Evolutionary conservation across 2,888 invertebrate genomes (phyloP), one percentile per base, ranked within the genome.

Genomic region (Heliconius sara): DNA sequence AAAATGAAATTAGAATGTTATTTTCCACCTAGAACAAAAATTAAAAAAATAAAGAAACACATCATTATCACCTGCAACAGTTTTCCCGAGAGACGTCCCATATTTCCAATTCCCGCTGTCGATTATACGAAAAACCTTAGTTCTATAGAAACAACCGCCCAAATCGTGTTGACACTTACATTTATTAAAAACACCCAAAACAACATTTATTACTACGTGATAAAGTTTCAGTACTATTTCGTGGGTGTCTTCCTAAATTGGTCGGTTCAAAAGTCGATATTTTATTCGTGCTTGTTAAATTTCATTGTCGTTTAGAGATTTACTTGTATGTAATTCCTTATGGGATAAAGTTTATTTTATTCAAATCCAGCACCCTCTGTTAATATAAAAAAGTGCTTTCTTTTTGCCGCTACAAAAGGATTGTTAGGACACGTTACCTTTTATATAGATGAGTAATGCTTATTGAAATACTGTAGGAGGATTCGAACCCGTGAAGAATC

Each of bases 201-300:
- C 25, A 30, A 76, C 71, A 77, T 63, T 65, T 84, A 84, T 67
- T 66, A 12, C 30, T 43, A 68, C 68, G 12, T 34, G 39, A 72
- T 79, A 81, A 19, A 77, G 83, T 81, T 74, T 77, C 77, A 47
- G 43, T 77, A 73, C 47, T 34, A 79, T 47, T 79, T 72, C 84
- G 86, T 81, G 78, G 25, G 79, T 79, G 57, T 81, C 81, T 30
- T 75, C 60, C 52, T 85, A 80, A 47, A 80, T 60, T 88, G 88
- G 91, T 80, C 80, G 80, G 19, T 84, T 87, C 88, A 87, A 87
- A 90, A 91, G 89, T 91, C 91, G 90, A 93, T 93, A 93, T 93
- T 92, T 92, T 92, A 92, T 92, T 91, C 91, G 83, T 90, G 90
- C 91, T 92, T 91, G 92, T 93, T 93, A 93, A 91, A 92, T 88